These are phyloP conservation scores for Montipora efflorescens DNA, from an alignment of 64 coral and sea anemone genomes.

Conservation along the genomic window DNA sequence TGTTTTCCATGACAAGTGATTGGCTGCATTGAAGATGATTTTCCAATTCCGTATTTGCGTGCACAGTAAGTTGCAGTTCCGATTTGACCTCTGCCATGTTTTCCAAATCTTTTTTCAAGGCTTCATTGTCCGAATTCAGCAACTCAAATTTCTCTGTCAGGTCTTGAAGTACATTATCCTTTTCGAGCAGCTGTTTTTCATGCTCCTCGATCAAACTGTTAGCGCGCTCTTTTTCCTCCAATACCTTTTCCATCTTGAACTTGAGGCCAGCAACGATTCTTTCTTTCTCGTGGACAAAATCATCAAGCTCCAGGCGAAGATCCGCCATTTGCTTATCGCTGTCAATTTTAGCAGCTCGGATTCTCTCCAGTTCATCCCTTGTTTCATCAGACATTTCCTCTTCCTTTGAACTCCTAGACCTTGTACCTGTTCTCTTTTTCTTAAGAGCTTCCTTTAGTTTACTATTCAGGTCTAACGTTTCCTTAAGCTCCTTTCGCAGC, in stretches of 20 bases:
- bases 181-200: constrained; percentile 66
- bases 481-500: constrained; percentile 48
- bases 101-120: not conserved
- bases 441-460: constrained; percentile 63
- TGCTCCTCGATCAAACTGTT: constrained; percentile 27
- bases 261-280: constrained; percentile 56
- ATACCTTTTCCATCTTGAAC: constrained; percentile 11
- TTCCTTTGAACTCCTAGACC: constrained; percentile 8
- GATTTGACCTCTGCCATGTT: not conserved
- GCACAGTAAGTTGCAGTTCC: not conserved
- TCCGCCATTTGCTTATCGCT: constrained; percentile 44
- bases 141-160: constrained; percentile 26
- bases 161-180: constrained; percentile 46
- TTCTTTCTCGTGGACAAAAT: constrained; percentile 76
- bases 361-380: constrained; percentile 43
- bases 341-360: constrained; percentile 62
- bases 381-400: constrained; percentile 36
- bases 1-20: constrained; percentile 9
- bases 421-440: constrained; percentile 55
- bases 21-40: not conserved
- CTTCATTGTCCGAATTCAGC: constrained; percentile 1
- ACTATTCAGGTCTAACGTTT: constrained; percentile 28
- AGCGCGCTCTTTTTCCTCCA: constrained; percentile 60
- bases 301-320: constrained; percentile 69
- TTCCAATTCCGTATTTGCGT: constrained; percentile 20